phyloP scores from a whole-genome alignment of 1,140 invertebrate species.

The Nymphalis io region DNA sequence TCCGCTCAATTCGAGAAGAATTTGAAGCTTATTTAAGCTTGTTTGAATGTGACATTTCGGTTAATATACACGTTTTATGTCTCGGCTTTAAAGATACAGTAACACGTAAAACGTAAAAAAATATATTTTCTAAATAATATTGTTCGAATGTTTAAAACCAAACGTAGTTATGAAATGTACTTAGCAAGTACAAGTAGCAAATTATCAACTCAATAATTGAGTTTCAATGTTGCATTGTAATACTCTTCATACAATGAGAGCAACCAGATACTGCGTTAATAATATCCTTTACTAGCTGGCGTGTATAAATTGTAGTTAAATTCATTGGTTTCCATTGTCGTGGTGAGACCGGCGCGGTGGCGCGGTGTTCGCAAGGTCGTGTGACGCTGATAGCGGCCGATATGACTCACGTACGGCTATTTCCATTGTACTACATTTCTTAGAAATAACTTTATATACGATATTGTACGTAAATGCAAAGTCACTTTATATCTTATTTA shows the following conservation, averaged over 20 bases:
- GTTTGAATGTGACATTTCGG: too few relatives aligned
- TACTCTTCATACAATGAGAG: too few relatives aligned
- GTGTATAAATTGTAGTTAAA: not conserved
- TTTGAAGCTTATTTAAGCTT: too few relatives aligned
- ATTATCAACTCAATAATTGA: not conserved
- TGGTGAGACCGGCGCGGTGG: constrained; percentile 11
- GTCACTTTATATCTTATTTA: too few relatives aligned
- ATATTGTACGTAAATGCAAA: not conserved
- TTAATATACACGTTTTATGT: too few relatives aligned
- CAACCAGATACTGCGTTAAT: not conserved
- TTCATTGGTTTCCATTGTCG: constrained; percentile 8
- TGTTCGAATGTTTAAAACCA: too few relatives aligned
- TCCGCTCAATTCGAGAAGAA: too few relatives aligned
- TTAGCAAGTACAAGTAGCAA: too few relatives aligned
- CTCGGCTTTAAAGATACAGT: too few relatives aligned
- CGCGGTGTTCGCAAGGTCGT: constrained; percentile 8
- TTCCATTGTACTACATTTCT: constrained; percentile 14
- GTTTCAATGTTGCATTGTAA: not conserved
- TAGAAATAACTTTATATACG: not conserved
- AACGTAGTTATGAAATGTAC: too few relatives aligned
- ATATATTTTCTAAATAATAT: too few relatives aligned
- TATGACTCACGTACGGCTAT: constrained; percentile 17
- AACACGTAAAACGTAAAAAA: too few relatives aligned
- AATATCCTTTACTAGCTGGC: not conserved
- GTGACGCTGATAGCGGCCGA: not conserved